phyloP scores from a whole-genome alignment of 2,113 vertebrate genomes.

The Symphodus melops region DNA sequence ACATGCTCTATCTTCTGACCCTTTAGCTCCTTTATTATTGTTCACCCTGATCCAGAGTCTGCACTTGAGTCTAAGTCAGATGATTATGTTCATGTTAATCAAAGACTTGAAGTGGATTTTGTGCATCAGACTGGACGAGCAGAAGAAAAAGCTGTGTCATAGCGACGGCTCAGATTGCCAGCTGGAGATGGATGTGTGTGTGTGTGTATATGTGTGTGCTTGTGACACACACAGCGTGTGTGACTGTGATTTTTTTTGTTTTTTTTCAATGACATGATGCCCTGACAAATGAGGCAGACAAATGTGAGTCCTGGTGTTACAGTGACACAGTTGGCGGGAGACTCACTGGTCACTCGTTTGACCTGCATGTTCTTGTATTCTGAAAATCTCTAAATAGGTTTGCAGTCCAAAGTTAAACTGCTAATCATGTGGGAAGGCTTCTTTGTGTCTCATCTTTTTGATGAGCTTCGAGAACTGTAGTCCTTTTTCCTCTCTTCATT shows the following conservation, averaged over 20 bases:
- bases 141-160: conserved; percentile 12
- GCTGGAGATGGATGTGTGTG: background rate
- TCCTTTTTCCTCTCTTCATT: background rate
- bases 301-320: background rate
- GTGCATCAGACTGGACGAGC: too few species aligned
- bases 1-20: background rate
- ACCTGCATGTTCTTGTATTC: background rate
- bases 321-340: conserved; percentile 9
- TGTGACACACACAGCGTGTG: background rate
- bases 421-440: background rate
- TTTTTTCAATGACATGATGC: background rate
- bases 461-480: background rate
- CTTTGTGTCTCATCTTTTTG: background rate
- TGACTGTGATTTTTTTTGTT: background rate
- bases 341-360: background rate
- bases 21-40: background rate
- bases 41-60: too few species aligned
- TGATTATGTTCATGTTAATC: background rate
- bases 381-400: background rate
- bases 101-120: background rate
- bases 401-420: background rate
- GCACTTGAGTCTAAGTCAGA: background rate
- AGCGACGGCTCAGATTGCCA: background rate
- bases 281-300: conserved; percentile 9
- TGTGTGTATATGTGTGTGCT: background rate